Evolutionary conservation across 2,113 vertebrate genomes (phyloP), one percentile per base, ranked within the genome.

Genomic region (Pseudonaja textilis): DNA sequence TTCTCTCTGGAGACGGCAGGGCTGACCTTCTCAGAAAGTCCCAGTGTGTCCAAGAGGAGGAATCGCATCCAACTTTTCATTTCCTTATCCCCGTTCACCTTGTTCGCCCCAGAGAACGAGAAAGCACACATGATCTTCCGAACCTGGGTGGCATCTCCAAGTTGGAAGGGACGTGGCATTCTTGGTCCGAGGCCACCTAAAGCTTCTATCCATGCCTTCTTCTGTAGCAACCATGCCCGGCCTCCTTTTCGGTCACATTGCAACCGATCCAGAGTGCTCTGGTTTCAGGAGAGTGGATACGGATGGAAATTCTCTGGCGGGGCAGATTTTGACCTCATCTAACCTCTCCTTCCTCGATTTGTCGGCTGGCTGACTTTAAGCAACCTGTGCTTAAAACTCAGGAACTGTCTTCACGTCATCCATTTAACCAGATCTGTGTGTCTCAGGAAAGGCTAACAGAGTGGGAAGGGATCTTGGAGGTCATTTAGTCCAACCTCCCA

Each of bases 1-100:
- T 96, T 96, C 93, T 92, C 96, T 92, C 93, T 93, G 42, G 10
- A 52, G 90, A 93, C 92, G 55, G 74, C 8, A 42, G 11, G 89
- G 23, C 7, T 74, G 94, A 94, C 85, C 89, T 86, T 94, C 92
- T 93, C 89, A 94, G 89, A 81, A n/a, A 12, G 8, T 6, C 26
- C 88, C 91, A 93, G 61, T 16, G 8, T 94, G 93, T 74, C 89
- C n/a, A 11, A 55, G 16, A 22, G 89, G 92, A 94, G 94, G 92
- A 93, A 86, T 47, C 93, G 93, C 96, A 93, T 10, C 94, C 11
- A 94, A 89, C 90, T 94, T 95, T 95, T 92, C 94, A 74, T 93
- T 91, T 93, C 61, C 93, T 93, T 0, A 3, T 93, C 89, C 94
- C 55, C 54, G 94, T 4, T 64, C 26, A 89, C 29, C 95, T 92